Evolutionary conservation across 2,113 vertebrate species (phyloP), one percentile per base, ranked within the genome.

Genomic region (Chamaetylas fuelleborni): DNA sequence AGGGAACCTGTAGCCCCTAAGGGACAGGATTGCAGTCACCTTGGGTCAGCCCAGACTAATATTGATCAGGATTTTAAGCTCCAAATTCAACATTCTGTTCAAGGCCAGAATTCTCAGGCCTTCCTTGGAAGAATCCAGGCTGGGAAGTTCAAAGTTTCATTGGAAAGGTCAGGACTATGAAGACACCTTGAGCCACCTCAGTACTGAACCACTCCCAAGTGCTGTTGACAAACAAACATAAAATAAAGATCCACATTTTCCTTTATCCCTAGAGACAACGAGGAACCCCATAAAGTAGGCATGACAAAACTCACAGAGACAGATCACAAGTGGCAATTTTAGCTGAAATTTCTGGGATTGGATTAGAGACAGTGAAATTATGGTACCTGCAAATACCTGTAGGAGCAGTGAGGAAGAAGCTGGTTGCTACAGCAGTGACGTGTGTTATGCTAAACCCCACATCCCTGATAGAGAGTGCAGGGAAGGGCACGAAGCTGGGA

Each of bases 201-300:
- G 1, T 4, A 12, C 19, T 15, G 51, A 51, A 25, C 20, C 31
- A 3, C 12, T 64, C 40, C 15, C 2, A 1, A 17, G 14, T 3
- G 11, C 19, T 58, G 33, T 2, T 7, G 12, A 50, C 31, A 43
- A 61, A 24, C 13, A 54, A n/a, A 58, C 3, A 6, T 3, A 40
- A 88, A 84, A 72, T 8, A 36, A 53, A 72, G 8, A 36, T 18
- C n/a, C 43, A 71, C 9, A 67, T 40, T 74, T 26, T 45, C n/a
- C 23, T 61, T 61, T 57, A 19, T 3, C 14, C 11, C 38, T 25
- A 5, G 33, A 29, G 8, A 33, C 12, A 47, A n/a, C 0, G 3
- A 83, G 10, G 5, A 86, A 12, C 2, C 9, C 19, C 43, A 47
- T 6, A 18, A 28, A 40, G 62, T 3, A 9, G 5, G 33, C 33